Conservation (phyloP, 2,888 invertebrate species). For the Aplocera efformata region DNA sequence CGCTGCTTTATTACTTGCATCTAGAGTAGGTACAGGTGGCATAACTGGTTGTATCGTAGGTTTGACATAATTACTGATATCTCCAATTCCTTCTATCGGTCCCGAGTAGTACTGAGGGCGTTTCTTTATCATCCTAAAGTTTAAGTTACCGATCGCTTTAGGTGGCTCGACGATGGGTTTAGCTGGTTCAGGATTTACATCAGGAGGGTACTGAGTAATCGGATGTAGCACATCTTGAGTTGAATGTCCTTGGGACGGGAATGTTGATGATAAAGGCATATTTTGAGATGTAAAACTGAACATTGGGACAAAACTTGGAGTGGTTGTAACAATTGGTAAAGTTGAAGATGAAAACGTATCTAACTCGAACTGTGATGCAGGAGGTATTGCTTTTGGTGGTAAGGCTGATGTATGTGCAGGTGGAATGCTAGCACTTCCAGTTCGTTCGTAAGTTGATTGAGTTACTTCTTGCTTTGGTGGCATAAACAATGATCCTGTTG, state of each 20-base stretch:
- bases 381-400: constrained; percentile 2
- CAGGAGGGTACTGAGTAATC: constrained; percentile 15
- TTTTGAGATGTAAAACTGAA: constrained; percentile 14
- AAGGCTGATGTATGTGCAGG: background rate
- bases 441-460: background rate
- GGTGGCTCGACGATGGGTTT: constrained; percentile 58
- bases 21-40: constrained; percentile 18
- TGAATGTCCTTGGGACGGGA: constrained; percentile 24
- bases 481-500: background rate
- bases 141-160: constrained; percentile 49
- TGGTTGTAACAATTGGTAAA: background rate
- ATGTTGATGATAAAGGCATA: constrained; percentile 28
- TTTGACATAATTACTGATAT: constrained; percentile 62
- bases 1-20: constrained; percentile 45
- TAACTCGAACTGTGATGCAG: background rate
- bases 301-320: constrained; percentile 4
- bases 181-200: constrained; percentile 31
- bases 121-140: constrained; percentile 66
- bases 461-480: background rate
- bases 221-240: constrained; percentile 10
- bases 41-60: constrained; percentile 49
- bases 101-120: constrained; percentile 73
- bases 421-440: background rate
- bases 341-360: background rate
- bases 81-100: constrained; percentile 67